Percentiles rank a stretch among this genome's conserved stretches.
phyloP scores from a whole-genome alignment of 2,888 invertebrate genomes.

The Idaea biselata region DNA sequence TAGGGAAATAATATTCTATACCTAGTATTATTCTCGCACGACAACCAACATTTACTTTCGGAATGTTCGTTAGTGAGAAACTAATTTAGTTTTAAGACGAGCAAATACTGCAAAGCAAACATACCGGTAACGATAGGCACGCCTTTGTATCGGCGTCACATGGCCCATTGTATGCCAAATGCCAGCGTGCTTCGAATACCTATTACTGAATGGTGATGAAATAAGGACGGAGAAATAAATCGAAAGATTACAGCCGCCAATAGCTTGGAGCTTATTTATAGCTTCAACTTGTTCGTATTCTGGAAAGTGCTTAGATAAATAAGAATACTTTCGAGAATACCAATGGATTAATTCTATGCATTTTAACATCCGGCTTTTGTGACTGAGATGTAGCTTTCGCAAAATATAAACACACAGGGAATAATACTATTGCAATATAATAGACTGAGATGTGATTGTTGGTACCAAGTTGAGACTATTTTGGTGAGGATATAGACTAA shows the following conservation, averaged over 20 bases:
- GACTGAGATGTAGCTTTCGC: no score
- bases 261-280: not conserved
- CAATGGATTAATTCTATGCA: no score
- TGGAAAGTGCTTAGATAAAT: not conserved
- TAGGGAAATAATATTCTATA: not conserved
- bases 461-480: no score
- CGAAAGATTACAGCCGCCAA: not conserved
- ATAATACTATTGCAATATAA: no score
- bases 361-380: no score
- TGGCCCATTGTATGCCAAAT: constrained; percentile 30
- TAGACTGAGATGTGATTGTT: no score
- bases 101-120: constrained; percentile 36
- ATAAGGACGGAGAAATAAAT: not conserved
- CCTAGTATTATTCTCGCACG: not conserved
- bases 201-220: constrained; percentile 6
- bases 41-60: not conserved
- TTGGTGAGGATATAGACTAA: no score
- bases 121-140: constrained; percentile 33
- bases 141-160: constrained; percentile 40
- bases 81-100: constrained; percentile 33
- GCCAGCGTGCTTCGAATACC: constrained; percentile 33
- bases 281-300: not conserved
- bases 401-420: no score
- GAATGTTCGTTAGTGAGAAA: constrained; percentile 9
- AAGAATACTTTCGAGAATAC: no score